Evolutionary conservation across 92 coral and sea anemone species (phyloP).

Genomic region (Porites evermanni): DNA sequence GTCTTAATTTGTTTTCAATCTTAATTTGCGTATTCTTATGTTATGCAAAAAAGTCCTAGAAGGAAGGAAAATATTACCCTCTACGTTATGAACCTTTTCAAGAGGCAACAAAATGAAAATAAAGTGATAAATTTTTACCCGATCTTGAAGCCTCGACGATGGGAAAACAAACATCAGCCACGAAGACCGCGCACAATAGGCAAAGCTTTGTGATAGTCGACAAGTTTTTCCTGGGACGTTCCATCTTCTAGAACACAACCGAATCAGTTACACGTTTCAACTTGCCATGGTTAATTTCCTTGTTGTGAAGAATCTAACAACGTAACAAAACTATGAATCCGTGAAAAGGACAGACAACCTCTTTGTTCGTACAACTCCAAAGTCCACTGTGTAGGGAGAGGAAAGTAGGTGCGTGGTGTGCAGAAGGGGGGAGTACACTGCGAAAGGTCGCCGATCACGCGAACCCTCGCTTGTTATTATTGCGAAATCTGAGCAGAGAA

Average conservation of each 20-base stretch:
- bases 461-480: too few species aligned
- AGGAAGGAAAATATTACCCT: too few species aligned
- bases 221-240: not conserved
- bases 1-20: too few species aligned
- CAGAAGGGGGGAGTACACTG: not conserved
- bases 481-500: too few species aligned
- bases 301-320: not conserved
- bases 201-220: not conserved
- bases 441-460: not conserved
- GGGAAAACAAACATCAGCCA: not conserved
- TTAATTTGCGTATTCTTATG: too few species aligned
- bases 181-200: slow-evolving; percentile 2
- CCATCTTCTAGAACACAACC: not conserved
- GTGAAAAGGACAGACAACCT: not conserved
- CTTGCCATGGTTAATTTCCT: not conserved
- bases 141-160: slow-evolving; percentile 7
- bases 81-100: not conserved
- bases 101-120: not conserved
- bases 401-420: not conserved
- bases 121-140: not conserved
- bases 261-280: not conserved
- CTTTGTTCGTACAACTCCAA: not conserved
- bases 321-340: not conserved
- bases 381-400: not conserved
- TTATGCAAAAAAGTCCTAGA: too few species aligned